Base-by-base conservation (phyloP, 2,113 vertebrate genomes). In the Numenius arquata region DNA sequence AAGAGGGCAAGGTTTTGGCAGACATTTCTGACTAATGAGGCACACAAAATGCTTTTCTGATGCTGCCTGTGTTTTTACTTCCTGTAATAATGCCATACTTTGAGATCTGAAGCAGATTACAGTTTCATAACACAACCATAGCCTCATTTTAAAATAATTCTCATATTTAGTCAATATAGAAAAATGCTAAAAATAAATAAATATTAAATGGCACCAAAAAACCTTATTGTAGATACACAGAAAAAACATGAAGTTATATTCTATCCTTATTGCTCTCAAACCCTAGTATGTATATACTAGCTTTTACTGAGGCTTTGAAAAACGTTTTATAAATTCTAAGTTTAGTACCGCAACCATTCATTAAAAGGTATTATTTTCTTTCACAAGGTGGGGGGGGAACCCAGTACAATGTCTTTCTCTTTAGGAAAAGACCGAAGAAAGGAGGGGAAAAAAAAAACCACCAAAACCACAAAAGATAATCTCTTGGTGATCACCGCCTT, bases 11-110 rank as follows among this genome's bases (percentile, higher is more conserved):
- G 29, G 29, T 75, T 91, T 72, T 88, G 82, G 89, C 72, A 76
- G 55, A 76, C 41, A 34, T 88, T 76, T 92, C 70, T 83, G 56
- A 76, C 87, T 88, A 94, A 88, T 77, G 79, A 96, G 89, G 80
- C 58, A 87, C 75, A 87, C 59, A 84, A 87, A 92, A 88, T 63
- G n/a, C 65, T 93, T 72, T 68, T 85, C 74, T 85, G 90, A 90
- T 85, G 70, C 65, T 76, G 90, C 48, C 63, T 58, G 36, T 58
- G 43, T 59, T 94, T 96, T 88, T 38, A 76, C 38, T 88, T 88
- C 78, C 90, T 77, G 41, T 41, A 89, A 79, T 74, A 76, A 82
- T 48, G 18, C 47, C 40, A 14, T 63, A 79, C 43, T n/a, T 85
- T 5, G 20, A 77, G 65, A 84, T 71, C 32, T 94, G 67, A 85